Percentiles rank a stretch among this genome's conserved stretches.
Evolutionary conservation across 2,797 vertebrate genomes (phyloP).

Genomic region (Sarcophilus harrisii): DNA sequence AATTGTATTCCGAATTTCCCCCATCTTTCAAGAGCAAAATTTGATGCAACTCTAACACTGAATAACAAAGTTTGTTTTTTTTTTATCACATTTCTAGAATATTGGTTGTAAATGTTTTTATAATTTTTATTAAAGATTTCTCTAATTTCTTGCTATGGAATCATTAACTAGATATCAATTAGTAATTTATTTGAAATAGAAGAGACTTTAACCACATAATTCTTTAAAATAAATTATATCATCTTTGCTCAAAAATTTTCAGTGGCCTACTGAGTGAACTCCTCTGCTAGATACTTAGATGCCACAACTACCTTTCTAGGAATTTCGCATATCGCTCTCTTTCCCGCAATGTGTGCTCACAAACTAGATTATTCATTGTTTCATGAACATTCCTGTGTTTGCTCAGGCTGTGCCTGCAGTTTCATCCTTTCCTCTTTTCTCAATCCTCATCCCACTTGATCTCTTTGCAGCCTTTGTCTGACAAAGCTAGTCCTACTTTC

Average conservation of each 20-base stretch:
- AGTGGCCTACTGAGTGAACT: not conserved
- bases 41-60: slow-evolving; percentile 34
- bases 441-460: not conserved
- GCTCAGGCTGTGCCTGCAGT: not conserved
- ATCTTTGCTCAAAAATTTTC: not conserved
- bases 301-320: not conserved
- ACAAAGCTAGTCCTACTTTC: not conserved
- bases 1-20: not conserved
- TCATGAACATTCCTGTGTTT: not conserved
- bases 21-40: slow-evolving; percentile 12
- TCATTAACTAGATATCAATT: not conserved
- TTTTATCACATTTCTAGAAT: slow-evolving; percentile 29
- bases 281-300: not conserved
- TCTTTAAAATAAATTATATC: not conserved
- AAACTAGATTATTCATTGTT: not conserved
- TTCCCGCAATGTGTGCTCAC: not conserved
- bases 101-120: slow-evolving; percentile 1
- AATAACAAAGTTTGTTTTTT: not conserved
- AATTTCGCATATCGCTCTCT: not conserved
- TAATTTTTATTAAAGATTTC: slow-evolving; percentile 35
- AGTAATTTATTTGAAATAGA: not conserved
- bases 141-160: slow-evolving; percentile 14
- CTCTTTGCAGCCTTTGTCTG: not conserved
- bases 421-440: not conserved
- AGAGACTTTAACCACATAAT: not conserved